Evolutionary conservation across 92 coral and sea anemone genomes (phyloP).

Genomic region (Paramuricea clavata): DNA sequence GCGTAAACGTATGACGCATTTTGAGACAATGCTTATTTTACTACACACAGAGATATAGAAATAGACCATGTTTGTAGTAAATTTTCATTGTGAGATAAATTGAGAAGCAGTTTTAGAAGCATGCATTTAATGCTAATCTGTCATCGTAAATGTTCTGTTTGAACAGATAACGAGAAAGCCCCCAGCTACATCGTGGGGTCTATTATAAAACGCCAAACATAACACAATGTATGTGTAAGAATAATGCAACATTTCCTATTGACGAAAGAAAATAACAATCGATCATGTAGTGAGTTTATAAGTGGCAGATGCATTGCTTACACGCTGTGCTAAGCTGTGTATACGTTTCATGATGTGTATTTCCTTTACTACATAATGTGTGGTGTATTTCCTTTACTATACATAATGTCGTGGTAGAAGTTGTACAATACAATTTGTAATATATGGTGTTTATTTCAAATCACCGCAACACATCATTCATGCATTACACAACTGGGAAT

Average conservation of each 20-base stretch:
- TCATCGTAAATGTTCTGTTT: slow-evolving; percentile 34
- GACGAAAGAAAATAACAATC: not conserved
- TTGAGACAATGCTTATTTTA: not conserved
- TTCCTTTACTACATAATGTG: not conserved
- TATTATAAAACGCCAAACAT: not conserved
- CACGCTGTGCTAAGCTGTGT: not conserved
- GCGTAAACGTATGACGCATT: not conserved
- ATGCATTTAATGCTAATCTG: slow-evolving; percentile 3
- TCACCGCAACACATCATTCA: not conserved
- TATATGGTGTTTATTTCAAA: not conserved
- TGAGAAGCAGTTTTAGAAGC: not conserved
- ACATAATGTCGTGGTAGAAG: no score
- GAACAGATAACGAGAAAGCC: slow-evolving; percentile 30
- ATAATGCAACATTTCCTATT: not conserved
- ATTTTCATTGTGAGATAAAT: slow-evolving; percentile 1
- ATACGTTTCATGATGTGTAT: not conserved
- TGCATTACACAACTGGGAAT: not conserved
- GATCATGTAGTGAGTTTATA: no score
- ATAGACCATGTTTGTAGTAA: not conserved
- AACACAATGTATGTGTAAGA: not conserved
- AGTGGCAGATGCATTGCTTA: not conserved
- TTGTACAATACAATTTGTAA: not conserved
- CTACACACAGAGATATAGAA: slow-evolving; percentile 9
- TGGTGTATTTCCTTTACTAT: not conserved
- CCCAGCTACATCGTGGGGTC: not conserved